Base-by-base conservation (phyloP, 2,797 vertebrate species). In the Lates japonicus region DNA sequence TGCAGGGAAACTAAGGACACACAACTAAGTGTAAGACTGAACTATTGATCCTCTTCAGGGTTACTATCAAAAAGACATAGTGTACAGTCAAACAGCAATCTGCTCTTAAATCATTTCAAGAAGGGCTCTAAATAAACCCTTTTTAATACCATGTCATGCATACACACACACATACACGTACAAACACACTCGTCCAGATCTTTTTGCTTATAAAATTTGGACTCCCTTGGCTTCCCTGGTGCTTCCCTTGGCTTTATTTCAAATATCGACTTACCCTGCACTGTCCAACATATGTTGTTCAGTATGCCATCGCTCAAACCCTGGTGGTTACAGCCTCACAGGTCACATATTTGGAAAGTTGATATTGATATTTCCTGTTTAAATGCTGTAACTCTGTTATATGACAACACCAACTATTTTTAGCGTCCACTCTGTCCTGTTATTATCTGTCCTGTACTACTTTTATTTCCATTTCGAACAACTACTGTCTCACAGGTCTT, bases 1-100 rank as follows among this genome's bases (percentile, higher is more conserved):
- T 74, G 42, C 39, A 57, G 31, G 71, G 58, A 81, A 62, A 70
- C 25, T 22, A 48, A 62, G 71, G 57, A 86, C 48, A 80, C 67
- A 63, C 54, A 63, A 54, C n/a, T 41, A 55, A 63, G 29, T 70
- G 49, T 48, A 51, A 69, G 35, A 61, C 58, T 8, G 7, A 54
- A 9, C 49, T 20, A 29, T 51, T 68, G 44, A 78, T 75, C 59
- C 39, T 51, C 37, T 79, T 65, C 6, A 41, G 52, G 44, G 33
- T 54, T 76, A 62, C 39, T 42, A 46, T 63, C 46, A 69, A n/a
- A 58, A 61, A 62, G 2, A 59, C 10, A 42, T 41, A 4, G 2
- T 19, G 44, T n/a, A 33, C 35, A 68, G 29, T 16, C 19, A 54
- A 25, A 54, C 22, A 14, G 16, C 41, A 42, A 42, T 42, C 41